phyloP scores from a whole-genome alignment of 2,797 vertebrate genomes.

The Poeciliopsis gracilis region DNA sequence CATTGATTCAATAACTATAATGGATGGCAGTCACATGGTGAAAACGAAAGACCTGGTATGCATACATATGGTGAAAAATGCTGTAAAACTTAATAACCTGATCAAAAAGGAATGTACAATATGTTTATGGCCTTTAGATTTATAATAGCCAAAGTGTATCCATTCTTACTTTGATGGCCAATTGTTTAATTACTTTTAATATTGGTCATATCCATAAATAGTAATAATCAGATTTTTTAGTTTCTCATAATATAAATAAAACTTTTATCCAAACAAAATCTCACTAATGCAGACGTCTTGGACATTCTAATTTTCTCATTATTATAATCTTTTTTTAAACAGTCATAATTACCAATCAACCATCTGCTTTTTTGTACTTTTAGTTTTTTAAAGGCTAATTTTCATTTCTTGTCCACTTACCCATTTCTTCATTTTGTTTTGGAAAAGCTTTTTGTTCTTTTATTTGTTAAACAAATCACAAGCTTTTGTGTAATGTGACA shows the following conservation, averaged over 20 bases:
- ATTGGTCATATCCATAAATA: not conserved
- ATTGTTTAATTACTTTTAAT: not conserved
- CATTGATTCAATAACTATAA: not conserved
- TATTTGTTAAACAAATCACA: constrained; percentile 33
- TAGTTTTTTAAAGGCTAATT: not conserved
- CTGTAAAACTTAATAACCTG: not conserved
- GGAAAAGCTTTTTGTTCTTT: constrained; percentile 36
- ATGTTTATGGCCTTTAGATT: not conserved
- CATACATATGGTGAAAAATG: not conserved
- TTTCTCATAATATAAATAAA: not conserved
- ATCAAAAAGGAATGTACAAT: not conserved
- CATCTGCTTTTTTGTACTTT: constrained; percentile 1
- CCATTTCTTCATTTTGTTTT: constrained; percentile 32
- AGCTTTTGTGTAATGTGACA: constrained; percentile 63
- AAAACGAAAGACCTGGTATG: not conserved
- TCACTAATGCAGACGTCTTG: not conserved
- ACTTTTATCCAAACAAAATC: not conserved
- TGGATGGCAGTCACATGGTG: not conserved
- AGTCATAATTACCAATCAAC: constrained; percentile 1
- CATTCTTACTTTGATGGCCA: not conserved
- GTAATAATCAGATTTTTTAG: not conserved
- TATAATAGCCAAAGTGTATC: not conserved
- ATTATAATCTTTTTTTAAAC: not conserved
- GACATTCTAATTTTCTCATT: not conserved
- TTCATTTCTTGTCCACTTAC: constrained; percentile 8